Conservation (phyloP, 53 echinoderm and acorn worm genomes). For the Stichopus horrens region DNA sequence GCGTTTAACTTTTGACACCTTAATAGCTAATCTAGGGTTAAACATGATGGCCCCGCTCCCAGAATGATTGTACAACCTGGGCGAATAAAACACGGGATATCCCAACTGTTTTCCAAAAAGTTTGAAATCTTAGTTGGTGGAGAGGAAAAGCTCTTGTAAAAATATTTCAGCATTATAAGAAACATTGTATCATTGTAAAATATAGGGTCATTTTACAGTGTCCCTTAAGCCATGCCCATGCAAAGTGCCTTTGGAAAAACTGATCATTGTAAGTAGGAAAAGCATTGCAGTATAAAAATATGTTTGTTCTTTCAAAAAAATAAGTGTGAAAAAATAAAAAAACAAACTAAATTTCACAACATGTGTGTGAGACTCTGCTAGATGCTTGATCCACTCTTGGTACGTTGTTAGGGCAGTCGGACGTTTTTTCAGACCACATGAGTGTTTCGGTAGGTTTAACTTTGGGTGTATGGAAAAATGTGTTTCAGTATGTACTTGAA, state of each 20-base stretch:
- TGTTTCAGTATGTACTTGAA: too few relatives aligned
- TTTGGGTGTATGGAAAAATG: neutral
- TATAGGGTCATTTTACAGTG: too few relatives aligned
- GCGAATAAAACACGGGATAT: too few relatives aligned
- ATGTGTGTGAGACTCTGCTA: neutral
- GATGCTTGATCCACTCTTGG: neutral
- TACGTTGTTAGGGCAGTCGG: too few relatives aligned
- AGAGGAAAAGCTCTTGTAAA: neutral
- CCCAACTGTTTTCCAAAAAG: neutral
- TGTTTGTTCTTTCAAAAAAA: neutral
- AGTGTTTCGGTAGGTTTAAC: neutral
- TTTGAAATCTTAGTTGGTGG: neutral
- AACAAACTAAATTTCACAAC: neutral
- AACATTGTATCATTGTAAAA: too few relatives aligned
- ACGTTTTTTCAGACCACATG: neutral
- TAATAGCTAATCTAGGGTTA: neutral
- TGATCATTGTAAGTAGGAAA: neutral
- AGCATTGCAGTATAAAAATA: too few relatives aligned
- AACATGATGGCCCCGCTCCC: neutral
- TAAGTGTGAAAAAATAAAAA: neutral
- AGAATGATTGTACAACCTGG: neutral
- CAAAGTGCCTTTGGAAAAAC: neutral
- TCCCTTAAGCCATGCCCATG: conserved; percentile 3
- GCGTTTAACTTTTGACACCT: neutral
- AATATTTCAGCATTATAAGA: neutral